Evolutionary conservation across 2,888 invertebrate species (phyloP), one percentile per base, ranked within the genome.

Genomic region (Philaethria dido): DNA sequence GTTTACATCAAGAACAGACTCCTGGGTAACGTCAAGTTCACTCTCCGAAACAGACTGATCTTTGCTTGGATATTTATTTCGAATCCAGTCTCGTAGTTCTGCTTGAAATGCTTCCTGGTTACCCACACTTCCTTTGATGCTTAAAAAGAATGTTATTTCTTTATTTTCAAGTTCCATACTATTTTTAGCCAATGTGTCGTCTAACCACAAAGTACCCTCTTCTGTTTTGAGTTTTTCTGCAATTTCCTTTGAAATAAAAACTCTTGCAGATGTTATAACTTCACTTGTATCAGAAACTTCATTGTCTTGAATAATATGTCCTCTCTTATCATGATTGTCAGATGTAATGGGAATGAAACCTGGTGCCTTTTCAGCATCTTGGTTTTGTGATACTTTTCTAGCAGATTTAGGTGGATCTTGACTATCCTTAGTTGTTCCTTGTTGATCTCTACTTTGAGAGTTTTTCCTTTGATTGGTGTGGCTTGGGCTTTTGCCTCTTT

Each of bases 51-150:
- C 39, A n/a, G 29, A 20, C 18, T 36, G 29, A 20, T 70, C 69
- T 55, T 62, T 64, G 13, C 20, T 64, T 22, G 57, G 59, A 8
- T 72, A 52, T 59, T 75, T 76, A 0, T 66, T 71, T 47, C 78
- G 79, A 22, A 77, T 78, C 87, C 89, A 93, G 16, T 88, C 85
- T 52, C 93, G 75, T 0, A 94, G 79, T 68, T 88, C 88, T 0
- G 80, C 69, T 72, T 94, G 94, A 73, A 94, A 93, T 64, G 85
- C 82, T 59, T 93, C 93, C 73, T 94, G 94, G 72, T 93, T 85
- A 0, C 73, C 81, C 3, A 89, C 80, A 25, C 88, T 85, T 0
- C 94, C 94, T 62, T 83, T 90, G 52, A 94, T 90, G 54, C 85
- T 85, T 50, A 94, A 75, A 54, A 92, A 93, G 59, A 81, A 79